Base-by-base conservation (phyloP, 2,888 invertebrate species). In the Romanomermis culicivorax region DNA sequence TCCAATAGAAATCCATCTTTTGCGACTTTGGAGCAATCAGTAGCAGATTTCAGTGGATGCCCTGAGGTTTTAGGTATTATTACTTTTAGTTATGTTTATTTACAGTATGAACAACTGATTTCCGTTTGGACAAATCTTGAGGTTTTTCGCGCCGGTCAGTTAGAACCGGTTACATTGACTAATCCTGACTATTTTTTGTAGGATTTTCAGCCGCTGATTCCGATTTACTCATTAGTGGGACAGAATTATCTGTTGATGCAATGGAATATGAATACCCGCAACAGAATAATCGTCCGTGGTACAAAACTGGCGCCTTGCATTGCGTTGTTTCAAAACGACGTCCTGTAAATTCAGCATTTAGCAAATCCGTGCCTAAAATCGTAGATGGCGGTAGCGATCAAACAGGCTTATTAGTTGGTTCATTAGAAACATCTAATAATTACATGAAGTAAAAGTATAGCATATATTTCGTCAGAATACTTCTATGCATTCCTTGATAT, bases 1-100 rank as follows among this genome's bases (percentile, higher is more conserved):
- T 45, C 47, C 7, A 45, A 45, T 45, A 11, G 14, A 17, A 23
- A 45, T 17, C 23, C n/a, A 45, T 23, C 47, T 11, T 23, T 45
- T 11, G n/a, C 24, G 7, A 7, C 11, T 3, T 3, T 52, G 24
- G 52, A 52, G 27, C 4, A n/a, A n/a, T 20, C 20, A 4, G 52
- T 52, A n/a, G 42, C 52, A 3, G 52, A 52, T 23, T 43, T 52
- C 23, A 30, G 30, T 36, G 36, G 30, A 3, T 51, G 51, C 24
- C 51, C 50, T 4, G 27, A 49, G 3, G 50, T 49, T 4, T 20
- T 49, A 7, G 50, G 47, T 45, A 45, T n/a, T 7, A 45, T 36
- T n/a, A n/a, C n/a, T n/a, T n/a, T n/a, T n/a, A n/a, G n/a, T n/a
- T n/a, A n/a, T n/a, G n/a, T n/a, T n/a, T n/a, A n/a, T n/a, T n/a